phyloP scores from a whole-genome alignment of 1,140 invertebrate species.

The Drosophila takahashii region DNA sequence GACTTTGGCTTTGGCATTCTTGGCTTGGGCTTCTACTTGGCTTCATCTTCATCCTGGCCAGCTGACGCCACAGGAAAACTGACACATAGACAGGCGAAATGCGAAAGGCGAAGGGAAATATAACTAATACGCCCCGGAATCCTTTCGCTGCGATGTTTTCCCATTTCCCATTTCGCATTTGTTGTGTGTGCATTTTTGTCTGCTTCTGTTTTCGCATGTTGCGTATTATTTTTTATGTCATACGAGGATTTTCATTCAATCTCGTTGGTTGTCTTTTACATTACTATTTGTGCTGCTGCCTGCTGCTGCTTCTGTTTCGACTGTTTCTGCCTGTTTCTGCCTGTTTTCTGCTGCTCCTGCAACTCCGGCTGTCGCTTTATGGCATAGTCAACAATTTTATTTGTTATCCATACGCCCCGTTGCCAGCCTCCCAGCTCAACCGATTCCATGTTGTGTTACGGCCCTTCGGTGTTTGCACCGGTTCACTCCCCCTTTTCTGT shows the following conservation, averaged over 20 bases:
- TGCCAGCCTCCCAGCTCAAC: no score
- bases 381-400: constrained; percentile 71
- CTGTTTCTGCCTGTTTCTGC: not conserved
- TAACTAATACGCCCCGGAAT: constrained; percentile 68
- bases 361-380: constrained; percentile 46
- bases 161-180: constrained; percentile 50
- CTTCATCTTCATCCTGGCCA: constrained; percentile 26
- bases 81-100: constrained; percentile 34
- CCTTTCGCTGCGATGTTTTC: constrained; percentile 56
- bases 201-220: constrained; percentile 50
- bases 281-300: constrained; percentile 13
- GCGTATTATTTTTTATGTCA: constrained; percentile 71
- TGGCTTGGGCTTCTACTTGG: constrained; percentile 29
- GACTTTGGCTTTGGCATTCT: constrained; percentile 14
- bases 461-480: no score
- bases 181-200: constrained; percentile 50
- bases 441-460: no score
- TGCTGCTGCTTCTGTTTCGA: constrained; percentile 3
- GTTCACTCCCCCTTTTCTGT: no score
- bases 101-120: constrained; percentile 34
- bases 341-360: constrained; percentile 14
- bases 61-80: constrained; percentile 49
- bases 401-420: constrained; percentile 60
- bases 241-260: constrained; percentile 71
- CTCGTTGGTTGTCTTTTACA: constrained; percentile 58